Evolutionary conservation across 2,888 invertebrate genomes (phyloP).

Genomic region (Galerucella pusilla): DNA sequence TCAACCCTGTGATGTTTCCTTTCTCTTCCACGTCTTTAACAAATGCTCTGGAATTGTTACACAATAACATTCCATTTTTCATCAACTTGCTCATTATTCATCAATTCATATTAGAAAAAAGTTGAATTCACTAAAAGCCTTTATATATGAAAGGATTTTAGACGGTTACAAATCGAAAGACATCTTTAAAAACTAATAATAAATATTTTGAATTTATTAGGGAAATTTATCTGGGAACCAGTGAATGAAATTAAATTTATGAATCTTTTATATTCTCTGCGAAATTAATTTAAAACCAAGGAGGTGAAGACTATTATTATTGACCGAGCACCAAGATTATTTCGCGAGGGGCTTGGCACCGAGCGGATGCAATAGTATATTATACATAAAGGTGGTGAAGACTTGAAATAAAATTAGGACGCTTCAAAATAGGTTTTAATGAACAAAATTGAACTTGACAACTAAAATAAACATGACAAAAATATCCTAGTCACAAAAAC

Average conservation of each 20-base stretch:
- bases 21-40: slow-evolving; percentile 60
- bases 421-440: too few relatives aligned
- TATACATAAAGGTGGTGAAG: too few relatives aligned
- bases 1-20: slow-evolving; percentile 47
- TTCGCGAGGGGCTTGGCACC: too few relatives aligned
- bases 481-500: too few relatives aligned
- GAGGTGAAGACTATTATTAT: too few relatives aligned
- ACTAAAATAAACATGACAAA: too few relatives aligned
- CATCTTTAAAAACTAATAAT: slow-evolving; percentile 31
- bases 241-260: background rate
- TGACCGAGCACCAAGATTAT: too few relatives aligned
- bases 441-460: too few relatives aligned
- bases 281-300: background rate
- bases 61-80: slow-evolving; percentile 60
- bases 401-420: too few relatives aligned
- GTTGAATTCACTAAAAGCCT: slow-evolving; percentile 36
- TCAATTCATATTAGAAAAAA: slow-evolving; percentile 46
- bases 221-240: background rate
- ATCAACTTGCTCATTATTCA: slow-evolving; percentile 50
- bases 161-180: slow-evolving; percentile 27
- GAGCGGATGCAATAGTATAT: too few relatives aligned
- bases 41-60: slow-evolving; percentile 60
- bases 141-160: slow-evolving; percentile 35
- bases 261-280: too few relatives aligned
- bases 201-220: slow-evolving; percentile 33